Evolutionary conservation across 2,113 vertebrate genomes (phyloP), one percentile per base, ranked within the genome.

Genomic region (Trematocara marginatum): DNA sequence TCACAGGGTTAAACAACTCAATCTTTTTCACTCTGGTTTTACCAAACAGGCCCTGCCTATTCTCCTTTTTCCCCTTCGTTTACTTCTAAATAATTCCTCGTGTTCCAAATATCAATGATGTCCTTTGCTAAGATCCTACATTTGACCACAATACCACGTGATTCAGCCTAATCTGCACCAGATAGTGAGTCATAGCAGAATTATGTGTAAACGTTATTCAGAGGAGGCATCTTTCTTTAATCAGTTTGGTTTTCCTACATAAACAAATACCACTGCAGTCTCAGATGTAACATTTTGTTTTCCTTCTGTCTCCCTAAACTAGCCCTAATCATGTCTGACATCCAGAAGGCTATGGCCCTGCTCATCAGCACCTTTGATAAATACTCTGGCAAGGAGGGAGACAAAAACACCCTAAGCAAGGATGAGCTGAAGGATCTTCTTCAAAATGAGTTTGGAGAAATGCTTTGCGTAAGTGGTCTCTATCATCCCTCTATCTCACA

Each of bases 401-500:
- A 98, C 93, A 96, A 94, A 42, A 1, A 20, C 38, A 97, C 96
- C 61, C 95, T 99, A 94, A 97, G 81, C 92, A 98, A 97, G 89
- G 96, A 47, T 61, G 98, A 99, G 92, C 90, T 99, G 79, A 98
- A 97, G 74, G 96, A 97, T 0, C 90, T 98, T 86, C 96, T 99
- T 57, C 91, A 95, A 54, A 92, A 82, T 0, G 97, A 98, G 89
- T 35, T 99, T 47, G 93, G 95, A 3, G 93, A 93, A 0, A 61
- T 97, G 4, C 18, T 97, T 49, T 87, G 95, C 69, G 98, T 98
- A 76, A 95, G 97, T 90, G 66, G 84, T 53, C 40, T 78, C 23
- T 79, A 56, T 71, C 38, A 31, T 83, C 53, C 81, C 0, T 38
- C 35, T n/a, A 11, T 53, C 23, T 64, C 9, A 82, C 31, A 51